Evolutionary conservation across 30 jellyfish, hydroid and myxozoan species (phyloP).

Genomic region (Cassiopea xamachana): DNA sequence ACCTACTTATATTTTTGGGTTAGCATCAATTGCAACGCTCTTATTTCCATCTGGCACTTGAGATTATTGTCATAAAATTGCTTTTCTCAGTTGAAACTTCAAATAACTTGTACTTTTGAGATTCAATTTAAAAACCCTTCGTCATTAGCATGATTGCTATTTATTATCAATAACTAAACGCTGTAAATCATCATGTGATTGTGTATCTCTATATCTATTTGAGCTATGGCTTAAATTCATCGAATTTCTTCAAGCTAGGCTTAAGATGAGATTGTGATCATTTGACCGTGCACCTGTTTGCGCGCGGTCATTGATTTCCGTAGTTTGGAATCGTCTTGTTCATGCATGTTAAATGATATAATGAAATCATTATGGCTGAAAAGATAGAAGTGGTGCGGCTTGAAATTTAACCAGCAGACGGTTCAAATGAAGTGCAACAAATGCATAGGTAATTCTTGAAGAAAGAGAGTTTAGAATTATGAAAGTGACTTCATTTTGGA

Average conservation of each 20-base stretch:
- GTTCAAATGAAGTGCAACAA: background rate
- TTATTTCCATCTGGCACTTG: too few species aligned
- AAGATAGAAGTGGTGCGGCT: slow-evolving; percentile 48
- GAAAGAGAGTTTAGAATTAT: background rate
- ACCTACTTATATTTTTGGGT: too few species aligned
- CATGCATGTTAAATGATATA: slow-evolving; percentile 63
- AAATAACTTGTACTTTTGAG: too few species aligned
- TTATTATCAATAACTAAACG: too few species aligned
- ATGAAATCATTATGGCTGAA: slow-evolving; percentile 65
- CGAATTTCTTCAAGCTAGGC: background rate
- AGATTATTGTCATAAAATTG: too few species aligned
- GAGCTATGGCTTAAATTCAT: too few species aligned
- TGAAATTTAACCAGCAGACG: background rate
- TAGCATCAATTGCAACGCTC: too few species aligned
- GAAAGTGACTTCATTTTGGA: background rate
- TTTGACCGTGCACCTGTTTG: slow-evolving; percentile 79
- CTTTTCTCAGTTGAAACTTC: too few species aligned
- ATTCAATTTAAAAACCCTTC: too few species aligned
- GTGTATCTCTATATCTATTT: too few species aligned
- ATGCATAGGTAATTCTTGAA: background rate
- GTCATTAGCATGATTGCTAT: too few species aligned
- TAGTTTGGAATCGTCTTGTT: background rate
- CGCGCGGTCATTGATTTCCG: slow-evolving; percentile 52
- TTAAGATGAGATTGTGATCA: slow-evolving; percentile 29
- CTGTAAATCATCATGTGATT: too few species aligned